Conservation (phyloP, 2,797 vertebrate genomes). For the Bradypodion ventrale region DNA sequence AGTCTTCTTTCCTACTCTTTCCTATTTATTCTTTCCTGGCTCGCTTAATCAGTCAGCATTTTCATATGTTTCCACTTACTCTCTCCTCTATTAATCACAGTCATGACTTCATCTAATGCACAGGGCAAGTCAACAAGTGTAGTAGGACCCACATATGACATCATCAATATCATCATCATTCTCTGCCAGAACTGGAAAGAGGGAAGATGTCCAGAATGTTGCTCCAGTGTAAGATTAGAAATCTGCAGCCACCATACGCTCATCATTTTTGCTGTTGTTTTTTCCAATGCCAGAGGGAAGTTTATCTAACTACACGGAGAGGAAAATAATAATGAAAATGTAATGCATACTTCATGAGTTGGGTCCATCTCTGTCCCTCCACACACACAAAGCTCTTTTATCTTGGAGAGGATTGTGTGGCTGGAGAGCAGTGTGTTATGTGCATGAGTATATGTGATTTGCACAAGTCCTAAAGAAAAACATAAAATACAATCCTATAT, state of each 20-base stretch:
- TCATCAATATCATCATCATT: neutral
- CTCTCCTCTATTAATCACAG: neutral
- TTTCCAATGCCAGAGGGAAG: too few relatives aligned
- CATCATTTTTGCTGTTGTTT: neutral
- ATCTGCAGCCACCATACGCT: neutral
- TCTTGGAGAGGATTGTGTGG: neutral
- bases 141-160: neutral
- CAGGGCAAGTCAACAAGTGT: neutral
- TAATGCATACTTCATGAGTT: neutral
- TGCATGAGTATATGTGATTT: neutral
- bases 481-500: too few relatives aligned
- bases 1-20: neutral
- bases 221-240: neutral
- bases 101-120: neutral
- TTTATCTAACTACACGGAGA: neutral
- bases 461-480: neutral
- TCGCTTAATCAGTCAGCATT: neutral
- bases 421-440: neutral
- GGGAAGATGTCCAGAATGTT: neutral
- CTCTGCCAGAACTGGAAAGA: neutral
- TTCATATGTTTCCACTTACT: neutral
- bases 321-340: neutral
- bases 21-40: neutral
- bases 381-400: neutral
- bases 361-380: neutral